phyloP scores from a whole-genome alignment of 1,140 invertebrate species.

The Rhagoletis zephyria region DNA sequence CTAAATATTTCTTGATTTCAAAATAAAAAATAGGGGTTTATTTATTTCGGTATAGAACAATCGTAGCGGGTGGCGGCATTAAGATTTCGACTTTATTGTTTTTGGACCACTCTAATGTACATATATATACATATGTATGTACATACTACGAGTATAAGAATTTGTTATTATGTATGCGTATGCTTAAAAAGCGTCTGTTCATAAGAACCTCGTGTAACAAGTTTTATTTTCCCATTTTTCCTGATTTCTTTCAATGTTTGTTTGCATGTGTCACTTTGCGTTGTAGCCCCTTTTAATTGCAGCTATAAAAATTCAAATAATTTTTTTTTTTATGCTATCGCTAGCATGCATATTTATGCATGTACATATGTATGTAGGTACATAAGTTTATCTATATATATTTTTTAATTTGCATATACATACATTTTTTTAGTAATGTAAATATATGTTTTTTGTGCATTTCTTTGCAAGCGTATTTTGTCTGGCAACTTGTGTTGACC shows the following conservation, averaged over 20 bases:
- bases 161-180: no score
- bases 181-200: neutral
- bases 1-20: no score
- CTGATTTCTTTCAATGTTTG: neutral
- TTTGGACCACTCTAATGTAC: no score
- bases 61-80: no score
- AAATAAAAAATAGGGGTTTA: no score
- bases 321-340: neutral
- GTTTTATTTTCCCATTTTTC: neutral
- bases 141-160: no score
- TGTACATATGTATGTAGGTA: neutral
- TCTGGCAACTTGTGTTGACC: constrained; percentile 32
- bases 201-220: neutral
- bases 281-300: constrained; percentile 16
- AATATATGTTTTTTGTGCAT: no score
- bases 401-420: neutral
- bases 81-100: no score
- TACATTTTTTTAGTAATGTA: no score
- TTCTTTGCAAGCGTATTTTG: neutral
- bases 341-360: neutral
- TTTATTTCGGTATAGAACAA: no score
- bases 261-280: neutral
- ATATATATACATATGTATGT: no score
- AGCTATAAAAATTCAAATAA: constrained; percentile 42
- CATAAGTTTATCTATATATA: neutral